phyloP scores from a whole-genome alignment of 2,797 vertebrate genomes.

The Spinus pinus region DNA sequence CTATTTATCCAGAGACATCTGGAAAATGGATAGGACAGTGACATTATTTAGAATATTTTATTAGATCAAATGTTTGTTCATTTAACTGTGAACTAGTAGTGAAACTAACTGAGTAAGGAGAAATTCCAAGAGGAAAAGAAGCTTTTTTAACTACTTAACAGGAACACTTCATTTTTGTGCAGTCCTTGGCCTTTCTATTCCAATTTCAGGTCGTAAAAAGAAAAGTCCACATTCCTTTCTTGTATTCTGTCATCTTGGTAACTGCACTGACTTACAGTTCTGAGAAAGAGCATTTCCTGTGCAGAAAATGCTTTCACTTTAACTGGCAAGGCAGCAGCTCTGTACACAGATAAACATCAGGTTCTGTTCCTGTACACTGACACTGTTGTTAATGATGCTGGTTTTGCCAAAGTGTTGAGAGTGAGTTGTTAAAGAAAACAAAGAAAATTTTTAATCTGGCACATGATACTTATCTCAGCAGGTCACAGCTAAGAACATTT shows the following conservation, averaged over 20 bases:
- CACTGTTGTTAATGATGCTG: background rate
- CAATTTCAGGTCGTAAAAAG: background rate
- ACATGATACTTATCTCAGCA: rapidly evolving
- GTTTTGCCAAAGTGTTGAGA: background rate
- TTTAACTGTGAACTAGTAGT: background rate
- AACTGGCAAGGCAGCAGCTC: background rate
- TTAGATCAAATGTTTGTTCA: background rate
- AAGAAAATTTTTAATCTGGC: background rate
- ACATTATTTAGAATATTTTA: background rate
- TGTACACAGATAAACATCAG: background rate
- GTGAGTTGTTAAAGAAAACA: background rate
- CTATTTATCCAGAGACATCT: background rate
- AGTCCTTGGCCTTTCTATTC: background rate
- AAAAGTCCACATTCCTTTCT: background rate
- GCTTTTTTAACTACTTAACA: background rate
- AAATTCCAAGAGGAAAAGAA: background rate
- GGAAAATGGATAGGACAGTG: background rate
- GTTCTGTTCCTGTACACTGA: background rate
- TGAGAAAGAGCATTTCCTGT: background rate
- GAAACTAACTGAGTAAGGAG: background rate
- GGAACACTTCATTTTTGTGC: background rate
- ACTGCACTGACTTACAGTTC: background rate
- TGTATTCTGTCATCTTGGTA: background rate
- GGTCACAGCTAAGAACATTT: background rate
- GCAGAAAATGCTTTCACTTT: background rate